Evolutionary conservation across 2,888 invertebrate genomes (phyloP), one percentile per base, ranked within the genome.

Genomic region (Drosophila paranaensis): DNA sequence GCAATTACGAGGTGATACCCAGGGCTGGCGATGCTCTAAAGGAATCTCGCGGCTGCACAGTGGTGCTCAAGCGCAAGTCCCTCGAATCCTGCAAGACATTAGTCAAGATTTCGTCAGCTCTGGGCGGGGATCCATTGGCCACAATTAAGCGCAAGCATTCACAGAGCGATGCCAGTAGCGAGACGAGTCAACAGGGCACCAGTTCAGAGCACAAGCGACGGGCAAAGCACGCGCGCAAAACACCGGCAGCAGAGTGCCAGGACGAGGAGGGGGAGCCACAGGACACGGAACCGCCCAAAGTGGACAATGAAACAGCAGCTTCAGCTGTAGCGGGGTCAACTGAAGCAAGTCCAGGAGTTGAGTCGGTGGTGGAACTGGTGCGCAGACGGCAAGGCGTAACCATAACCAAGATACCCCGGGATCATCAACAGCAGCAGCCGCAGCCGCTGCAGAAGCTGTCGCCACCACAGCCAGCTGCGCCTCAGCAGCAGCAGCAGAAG

Each of bases 31-130:
- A 90, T 27, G 88, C 89, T 10, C 53, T 73, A 0, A 60, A 30
- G 20, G 91, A 92, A 68, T 88, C 90, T 6, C 81, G 79, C 14
- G 82, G 91, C 4, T 91, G 90, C 62, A 90, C 92, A 0, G 93
- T 93, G 0, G 91, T 93, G 6, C 77, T 93, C 5, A 93, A 93
- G 75, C 84, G 93, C 1, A 92, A 93, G 72, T 91, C 89, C 3
- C 33, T 88, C 0, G 86, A 82, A 13, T 43, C 86, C 9, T 43
- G 60, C 20, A 86, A 85, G 30, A 6, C 64, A 16, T 10, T 57
- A 3, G 39, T 37, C 9, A 61, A 77, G 45, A 6, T 9, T 2
- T 5, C 53, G 0, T 9, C 46, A 2, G 33, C 27, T 5, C 33
- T 45, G 25, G 5, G 27, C 27, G 0, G 54, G 0, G 69, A 55